A percentile compares a stretch with the other conserved stretches of the same genome.
phyloP scores from a whole-genome alignment of 64 coral and sea anemone species.

The Dendronephthya gigantea region DNA sequence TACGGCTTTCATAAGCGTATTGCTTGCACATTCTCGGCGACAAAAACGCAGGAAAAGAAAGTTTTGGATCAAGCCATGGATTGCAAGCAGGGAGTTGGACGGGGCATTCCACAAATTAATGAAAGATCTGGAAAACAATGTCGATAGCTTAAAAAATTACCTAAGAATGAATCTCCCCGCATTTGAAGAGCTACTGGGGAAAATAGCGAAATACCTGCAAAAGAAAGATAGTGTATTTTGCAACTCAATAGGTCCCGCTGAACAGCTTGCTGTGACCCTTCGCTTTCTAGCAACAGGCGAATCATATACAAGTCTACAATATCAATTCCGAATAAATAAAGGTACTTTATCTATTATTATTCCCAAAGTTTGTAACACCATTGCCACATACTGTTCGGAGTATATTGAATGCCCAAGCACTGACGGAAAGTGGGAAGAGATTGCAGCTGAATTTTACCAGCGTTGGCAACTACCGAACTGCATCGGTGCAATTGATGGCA shows the following conservation, averaged over 20 bases:
- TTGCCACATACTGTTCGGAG: background rate
- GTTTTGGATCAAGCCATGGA: conserved; percentile 11
- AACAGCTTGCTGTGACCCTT: conserved; percentile 43
- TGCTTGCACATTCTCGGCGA: background rate
- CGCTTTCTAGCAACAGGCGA: conserved; percentile 46
- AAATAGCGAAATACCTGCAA: background rate
- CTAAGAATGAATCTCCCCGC: background rate
- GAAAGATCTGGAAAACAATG: conserved; percentile 14
- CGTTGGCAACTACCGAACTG: background rate
- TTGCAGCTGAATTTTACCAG: background rate
- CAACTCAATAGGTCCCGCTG: conserved; percentile 27
- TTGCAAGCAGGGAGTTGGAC: background rate
- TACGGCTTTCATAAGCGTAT: background rate
- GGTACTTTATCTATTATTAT: background rate
- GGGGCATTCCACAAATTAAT: background rate
- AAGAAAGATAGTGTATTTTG: conserved; percentile 21
- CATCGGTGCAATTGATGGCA: background rate
- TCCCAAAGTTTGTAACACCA: background rate
- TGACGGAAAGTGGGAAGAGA: background rate
- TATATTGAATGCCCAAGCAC: background rate
- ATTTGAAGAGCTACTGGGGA: background rate
- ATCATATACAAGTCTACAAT: conserved; percentile 35
- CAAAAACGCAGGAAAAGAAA: background rate
- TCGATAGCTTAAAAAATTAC: background rate
- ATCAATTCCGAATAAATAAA: conserved; percentile 25